These are phyloP conservation scores for Artemisiospiza belli DNA, from an alignment of 2,113 vertebrate genomes.

Conservation along the genomic window DNA sequence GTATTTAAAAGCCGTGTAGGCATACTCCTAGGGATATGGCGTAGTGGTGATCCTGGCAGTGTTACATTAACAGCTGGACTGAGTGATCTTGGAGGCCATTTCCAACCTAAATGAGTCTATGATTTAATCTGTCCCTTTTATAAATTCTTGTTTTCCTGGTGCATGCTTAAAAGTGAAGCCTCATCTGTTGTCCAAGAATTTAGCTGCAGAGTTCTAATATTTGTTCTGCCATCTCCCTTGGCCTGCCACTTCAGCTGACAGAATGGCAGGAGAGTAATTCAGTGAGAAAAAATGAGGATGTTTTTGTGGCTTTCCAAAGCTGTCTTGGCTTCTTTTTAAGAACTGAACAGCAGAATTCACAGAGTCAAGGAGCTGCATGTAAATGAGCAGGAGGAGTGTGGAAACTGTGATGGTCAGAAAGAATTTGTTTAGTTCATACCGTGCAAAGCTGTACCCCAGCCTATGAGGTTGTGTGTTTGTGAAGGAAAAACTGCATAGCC, in stretches of 20 bases:
- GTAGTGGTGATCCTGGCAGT: background rate
- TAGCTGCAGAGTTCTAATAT: background rate
- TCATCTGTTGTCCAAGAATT: background rate
- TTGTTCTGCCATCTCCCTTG: background rate
- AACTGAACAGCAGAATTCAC: background rate
- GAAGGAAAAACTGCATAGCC: background rate
- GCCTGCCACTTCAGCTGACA: background rate
- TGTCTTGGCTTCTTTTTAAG: background rate
- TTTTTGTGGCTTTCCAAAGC: background rate
- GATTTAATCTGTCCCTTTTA: background rate
- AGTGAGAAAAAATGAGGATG: background rate
- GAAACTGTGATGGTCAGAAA: background rate
- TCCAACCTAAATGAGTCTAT: background rate
- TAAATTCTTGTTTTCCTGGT: background rate
- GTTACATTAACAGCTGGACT: rapidly evolving
- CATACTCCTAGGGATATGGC: background rate
- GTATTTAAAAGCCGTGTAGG: rapidly evolving
- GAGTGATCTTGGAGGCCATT: background rate
- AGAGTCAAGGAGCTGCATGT: background rate
- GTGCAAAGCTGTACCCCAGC: background rate
- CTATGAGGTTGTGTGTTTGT: background rate
- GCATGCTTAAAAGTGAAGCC: background rate
- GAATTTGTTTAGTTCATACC: background rate
- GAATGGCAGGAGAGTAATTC: background rate
- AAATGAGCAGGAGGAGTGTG: background rate